Evolutionary conservation across 2,888 invertebrate genomes (phyloP), one percentile per base, ranked within the genome.

Genomic region (Phyllotreta striolata): DNA sequence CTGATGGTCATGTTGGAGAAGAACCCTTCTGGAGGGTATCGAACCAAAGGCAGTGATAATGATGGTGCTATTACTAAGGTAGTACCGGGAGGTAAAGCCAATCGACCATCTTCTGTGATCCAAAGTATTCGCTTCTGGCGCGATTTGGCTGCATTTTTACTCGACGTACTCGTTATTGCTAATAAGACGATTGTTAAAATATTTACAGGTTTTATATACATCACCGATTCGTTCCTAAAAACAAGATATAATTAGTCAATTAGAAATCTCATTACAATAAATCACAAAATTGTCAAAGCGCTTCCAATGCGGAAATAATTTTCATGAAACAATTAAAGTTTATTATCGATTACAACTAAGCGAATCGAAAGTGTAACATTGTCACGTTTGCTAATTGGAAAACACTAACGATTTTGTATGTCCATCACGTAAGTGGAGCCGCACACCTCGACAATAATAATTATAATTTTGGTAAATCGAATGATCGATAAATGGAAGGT

Each of bases 21-120:
- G 80, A 93, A 93, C 56, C 93, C 93, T 76, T 91, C 89, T 0
- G 92, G 93, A 6, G 93, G 93, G 83, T 93, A 91, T 73, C 93
- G 84, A 3, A 93, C 91, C 74, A 93, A 89, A 7, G 93, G 93
- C 84, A 93, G 83, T 4, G 92, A 89, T 47, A 93, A 80, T 4
- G 93, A 92, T 7, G 93, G 93, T 3, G 91, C 88, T 71, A 93
- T 90, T 34, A 90, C 86, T 82, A 94, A 84, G 1, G 90, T 85
- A 0, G 93, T 93, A 46, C 93, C 93, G 0, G 93, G 94, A 1
- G 94, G 94, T 70, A 94, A 78, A 0, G 93, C 93, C 74, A 94
- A 81, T 5, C 93, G 84, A 1, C 93, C 93, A 78, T 93, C 93
- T 69, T 91, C 90, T 7, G 93, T 93, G 68, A 94, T 87, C 93